phyloP scores from a whole-genome alignment of 2,888 invertebrate species.

The Bembecia ichneumoniformis region DNA sequence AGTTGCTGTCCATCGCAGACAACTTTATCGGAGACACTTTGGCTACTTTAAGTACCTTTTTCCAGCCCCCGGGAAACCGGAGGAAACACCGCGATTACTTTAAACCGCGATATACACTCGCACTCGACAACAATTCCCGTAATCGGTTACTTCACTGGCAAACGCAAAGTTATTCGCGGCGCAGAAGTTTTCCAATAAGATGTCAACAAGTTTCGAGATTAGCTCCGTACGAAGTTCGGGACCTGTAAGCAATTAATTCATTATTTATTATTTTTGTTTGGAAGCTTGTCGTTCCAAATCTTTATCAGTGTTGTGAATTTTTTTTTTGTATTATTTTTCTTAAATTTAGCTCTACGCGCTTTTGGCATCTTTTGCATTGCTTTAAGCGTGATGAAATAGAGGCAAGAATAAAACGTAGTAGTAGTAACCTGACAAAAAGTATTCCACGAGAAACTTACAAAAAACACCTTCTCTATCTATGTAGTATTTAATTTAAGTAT shows the following conservation, averaged over 20 bases:
- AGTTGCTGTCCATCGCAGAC: constrained; percentile 77
- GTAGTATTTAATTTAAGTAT: too few relatives aligned
- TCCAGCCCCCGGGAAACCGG: constrained; percentile 42
- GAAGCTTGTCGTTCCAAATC: constrained; percentile 20
- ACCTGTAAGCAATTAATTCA: constrained; percentile 39
- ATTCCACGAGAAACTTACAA: too few relatives aligned
- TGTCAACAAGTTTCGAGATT: constrained; percentile 26
- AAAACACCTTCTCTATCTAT: too few relatives aligned
- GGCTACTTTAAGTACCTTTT: constrained; percentile 37
- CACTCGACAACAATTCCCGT: constrained; percentile 9
- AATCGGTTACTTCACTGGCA: constrained; percentile 12
- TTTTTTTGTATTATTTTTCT: constrained; percentile 2
- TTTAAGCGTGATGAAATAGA: too few relatives aligned
- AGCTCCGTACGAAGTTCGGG: constrained; percentile 23
- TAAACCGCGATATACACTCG: constrained; percentile 9
- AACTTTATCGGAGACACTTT: constrained; percentile 73
- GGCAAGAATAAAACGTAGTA: too few relatives aligned
- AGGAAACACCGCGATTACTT: constrained; percentile 18
- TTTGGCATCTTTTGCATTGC: too few relatives aligned
- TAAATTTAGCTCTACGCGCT: too few relatives aligned
- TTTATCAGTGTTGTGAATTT: constrained; percentile 1
- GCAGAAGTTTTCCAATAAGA: constrained; percentile 24
- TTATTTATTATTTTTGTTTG: constrained; percentile 31
- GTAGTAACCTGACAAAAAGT: too few relatives aligned
- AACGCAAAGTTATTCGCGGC: constrained; percentile 1